Percentiles rank a stretch among this genome's conserved stretches.
Conservation (phyloP, 2,113 vertebrate genomes). For the Platycercus adscitus region DNA sequence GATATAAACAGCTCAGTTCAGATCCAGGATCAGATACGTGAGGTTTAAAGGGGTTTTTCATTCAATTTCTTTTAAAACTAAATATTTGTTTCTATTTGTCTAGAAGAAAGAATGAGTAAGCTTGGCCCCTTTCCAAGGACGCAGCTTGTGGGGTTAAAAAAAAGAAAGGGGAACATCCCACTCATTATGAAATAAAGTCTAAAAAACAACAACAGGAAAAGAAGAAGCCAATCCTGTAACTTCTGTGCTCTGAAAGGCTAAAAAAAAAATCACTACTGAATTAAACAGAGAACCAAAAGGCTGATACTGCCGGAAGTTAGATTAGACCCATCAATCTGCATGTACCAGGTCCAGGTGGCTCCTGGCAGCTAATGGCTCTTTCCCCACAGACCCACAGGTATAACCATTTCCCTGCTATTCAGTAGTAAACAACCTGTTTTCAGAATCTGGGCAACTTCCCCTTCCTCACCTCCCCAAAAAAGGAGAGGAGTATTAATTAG, state of each 20-base stretch:
- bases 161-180: conserved; percentile 8
- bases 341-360: neutral
- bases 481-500: neutral
- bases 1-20: conserved; percentile 35
- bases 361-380: neutral
- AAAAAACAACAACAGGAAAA: conserved; percentile 48
- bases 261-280: conserved; percentile 4
- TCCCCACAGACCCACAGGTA: neutral
- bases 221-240: neutral
- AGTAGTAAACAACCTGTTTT: conserved; percentile 54
- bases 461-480: neutral
- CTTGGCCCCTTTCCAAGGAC: conserved; percentile 10
- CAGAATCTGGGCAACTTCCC: neutral
- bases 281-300: neutral
- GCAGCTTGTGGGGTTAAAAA: neutral
- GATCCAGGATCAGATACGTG: neutral
- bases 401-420: neutral
- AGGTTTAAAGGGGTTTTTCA: neutral
- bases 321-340: neutral
- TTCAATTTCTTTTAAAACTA: neutral
- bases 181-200: neutral
- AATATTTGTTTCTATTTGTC: conserved; percentile 47
- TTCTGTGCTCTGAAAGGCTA: neutral
- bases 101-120: conserved; percentile 22
- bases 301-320: neutral